These are phyloP conservation scores for Timandra comae DNA, from an alignment of 2,888 invertebrate genomes.

Conservation along the genomic window DNA sequence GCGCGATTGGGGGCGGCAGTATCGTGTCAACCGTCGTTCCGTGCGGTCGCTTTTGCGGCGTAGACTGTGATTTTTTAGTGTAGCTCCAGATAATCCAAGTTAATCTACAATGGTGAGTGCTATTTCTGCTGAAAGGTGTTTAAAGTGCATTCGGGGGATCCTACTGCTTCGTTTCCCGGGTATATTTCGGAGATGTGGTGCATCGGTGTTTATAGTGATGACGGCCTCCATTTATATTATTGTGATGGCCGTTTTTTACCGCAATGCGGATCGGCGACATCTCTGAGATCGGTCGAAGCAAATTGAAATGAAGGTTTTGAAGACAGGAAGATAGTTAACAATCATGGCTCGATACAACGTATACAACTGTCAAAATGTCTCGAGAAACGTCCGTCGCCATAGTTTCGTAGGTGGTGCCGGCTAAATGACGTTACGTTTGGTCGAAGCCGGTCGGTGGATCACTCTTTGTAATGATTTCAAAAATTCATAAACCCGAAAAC, in stretches of 20 bases:
- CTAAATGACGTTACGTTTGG: constrained; percentile 49
- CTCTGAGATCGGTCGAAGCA: constrained; percentile 32
- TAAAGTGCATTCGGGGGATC: constrained; percentile 56
- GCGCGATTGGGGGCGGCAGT: constrained; percentile 77
- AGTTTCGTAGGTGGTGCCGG: constrained; percentile 63
- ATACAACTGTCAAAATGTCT: constrained; percentile 37
- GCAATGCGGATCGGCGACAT: constrained; percentile 68
- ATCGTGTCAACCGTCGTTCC: constrained; percentile 75
- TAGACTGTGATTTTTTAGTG: constrained; percentile 77
- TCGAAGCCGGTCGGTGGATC: constrained; percentile 40
- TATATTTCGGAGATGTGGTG: constrained; percentile 68
- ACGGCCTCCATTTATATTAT: constrained; percentile 75
- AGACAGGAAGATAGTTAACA: constrained; percentile 24
- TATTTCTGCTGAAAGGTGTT: constrained; percentile 60
- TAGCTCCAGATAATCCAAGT: constrained; percentile 78
- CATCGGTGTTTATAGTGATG: constrained; percentile 74
- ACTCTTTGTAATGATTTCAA: constrained; percentile 39
- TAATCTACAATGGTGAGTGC: constrained; percentile 78
- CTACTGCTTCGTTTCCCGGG: constrained; percentile 36
- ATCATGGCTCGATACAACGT: constrained; percentile 21
- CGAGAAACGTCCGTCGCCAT: constrained; percentile 62
- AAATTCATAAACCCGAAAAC: constrained; percentile 28
- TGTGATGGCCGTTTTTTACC: constrained; percentile 76
- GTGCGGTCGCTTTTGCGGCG: constrained; percentile 76
- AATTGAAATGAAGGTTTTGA: constrained; percentile 23